phyloP scores from a whole-genome alignment of 2,113 vertebrate species.

The Regulus satrapa region DNA sequence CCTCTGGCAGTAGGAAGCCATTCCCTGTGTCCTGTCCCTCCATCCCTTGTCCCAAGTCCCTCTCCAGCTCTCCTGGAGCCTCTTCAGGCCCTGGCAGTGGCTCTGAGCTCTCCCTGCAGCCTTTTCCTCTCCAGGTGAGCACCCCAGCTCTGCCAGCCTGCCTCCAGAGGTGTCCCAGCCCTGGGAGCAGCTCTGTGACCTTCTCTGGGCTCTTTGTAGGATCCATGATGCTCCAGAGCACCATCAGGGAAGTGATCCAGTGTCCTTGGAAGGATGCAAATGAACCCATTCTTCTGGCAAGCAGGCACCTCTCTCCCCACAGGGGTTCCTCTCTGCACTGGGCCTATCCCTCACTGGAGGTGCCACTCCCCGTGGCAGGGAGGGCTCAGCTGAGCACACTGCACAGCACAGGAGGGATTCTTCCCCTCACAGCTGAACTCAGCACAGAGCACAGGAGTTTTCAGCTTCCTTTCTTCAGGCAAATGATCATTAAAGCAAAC shows the following conservation, averaged over 20 bases:
- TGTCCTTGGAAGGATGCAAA: background rate
- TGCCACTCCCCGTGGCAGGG: background rate
- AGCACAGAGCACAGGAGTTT: background rate
- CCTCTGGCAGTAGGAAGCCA: background rate
- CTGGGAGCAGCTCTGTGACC: accelerated
- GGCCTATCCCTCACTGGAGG: background rate
- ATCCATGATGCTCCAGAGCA: background rate
- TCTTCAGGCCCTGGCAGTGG: accelerated
- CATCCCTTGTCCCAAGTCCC: background rate
- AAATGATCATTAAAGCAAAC: background rate
- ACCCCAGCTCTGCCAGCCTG: background rate
- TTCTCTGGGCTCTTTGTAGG: background rate
- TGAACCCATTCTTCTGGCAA: background rate
- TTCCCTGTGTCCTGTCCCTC: background rate
- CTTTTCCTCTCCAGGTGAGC: background rate
- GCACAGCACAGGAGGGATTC: background rate
- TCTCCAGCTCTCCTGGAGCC: background rate
- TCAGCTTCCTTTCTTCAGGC: background rate
- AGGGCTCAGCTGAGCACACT: background rate
- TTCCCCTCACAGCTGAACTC: background rate
- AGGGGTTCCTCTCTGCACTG: background rate
- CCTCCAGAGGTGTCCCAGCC: background rate
- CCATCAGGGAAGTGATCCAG: background rate
- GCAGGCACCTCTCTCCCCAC: background rate
- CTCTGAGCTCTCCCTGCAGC: background rate